Base-by-base conservation (phyloP, 2,797 vertebrate genomes). In the Borostomias antarcticus region DNA sequence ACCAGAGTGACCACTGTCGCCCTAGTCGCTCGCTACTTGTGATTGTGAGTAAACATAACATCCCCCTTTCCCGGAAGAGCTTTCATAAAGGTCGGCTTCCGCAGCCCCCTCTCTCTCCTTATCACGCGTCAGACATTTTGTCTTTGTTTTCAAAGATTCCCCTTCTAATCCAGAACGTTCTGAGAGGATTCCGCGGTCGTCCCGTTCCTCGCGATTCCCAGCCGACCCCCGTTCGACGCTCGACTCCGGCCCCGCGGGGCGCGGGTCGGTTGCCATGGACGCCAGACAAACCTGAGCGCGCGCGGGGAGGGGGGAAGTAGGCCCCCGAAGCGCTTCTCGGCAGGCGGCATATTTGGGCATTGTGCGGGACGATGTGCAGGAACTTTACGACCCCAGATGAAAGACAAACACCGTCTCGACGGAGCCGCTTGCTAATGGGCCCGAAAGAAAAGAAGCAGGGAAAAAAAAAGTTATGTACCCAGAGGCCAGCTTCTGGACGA, bases 291-390 rank as follows among this genome's bases (percentile, higher is more conserved):
- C 50, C 64, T 60, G 47, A 52, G 35, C 8, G 28, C 0, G 40
- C 13, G 40, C 40, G n/a, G n/a, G n/a, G 19, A 21, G 64, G 21
- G 9, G 13, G 26, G 40, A 21, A 43, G 29, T 17, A 35, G 33
- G 33, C 40, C 19, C 35, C 83, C 60, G 60, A 79, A 85, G 79
- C 80, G n/a, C 40, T 1, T 66, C 88, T 82, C 85, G 76, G 83
- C 79, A 58, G 81, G 85, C 37, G 9, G 74, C 79, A 81, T 90
- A 84, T 85, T 85, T 89, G 83, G 67, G 79, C 71, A 67, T 82
- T 86, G 84, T 82, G 81, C 64, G 60, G 40, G 73, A 73, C 66
- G n/a, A 80, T 64, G 69, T 66, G 70, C 70, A 82, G 64, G 47
- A 23, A 8, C 37, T 66, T 72, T 62, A 69, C 47, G 21, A 62